These are phyloP conservation scores for Centropyge bicolor DNA, from an alignment of 2,797 vertebrate genomes.

Conservation along the genomic window DNA sequence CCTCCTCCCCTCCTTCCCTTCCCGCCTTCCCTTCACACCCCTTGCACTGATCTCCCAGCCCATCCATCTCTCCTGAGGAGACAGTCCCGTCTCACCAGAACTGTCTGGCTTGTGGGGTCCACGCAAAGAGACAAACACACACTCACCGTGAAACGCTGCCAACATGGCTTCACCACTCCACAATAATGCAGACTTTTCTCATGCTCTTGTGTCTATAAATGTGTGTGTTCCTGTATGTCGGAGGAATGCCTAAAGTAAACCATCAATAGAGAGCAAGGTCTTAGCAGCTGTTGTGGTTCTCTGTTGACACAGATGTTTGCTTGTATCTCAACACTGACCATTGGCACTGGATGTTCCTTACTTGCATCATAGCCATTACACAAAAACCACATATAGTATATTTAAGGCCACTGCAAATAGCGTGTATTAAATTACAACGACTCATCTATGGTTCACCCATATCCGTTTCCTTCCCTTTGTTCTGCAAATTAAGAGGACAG, in stretches of 20 bases:
- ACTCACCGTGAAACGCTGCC: conserved; percentile 44
- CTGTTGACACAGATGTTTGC: conserved; percentile 60
- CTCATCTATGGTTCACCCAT: conserved; percentile 5
- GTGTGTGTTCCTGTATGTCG: conserved; percentile 18
- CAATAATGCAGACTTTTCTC: conserved; percentile 26
- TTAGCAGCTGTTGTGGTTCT: conserved; percentile 44
- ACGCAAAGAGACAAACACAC: conserved; percentile 54
- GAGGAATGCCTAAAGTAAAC: conserved; percentile 63
- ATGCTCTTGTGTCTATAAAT: conserved; percentile 1
- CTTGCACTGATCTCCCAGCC: conserved; percentile 60
- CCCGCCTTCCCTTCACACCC: conserved; percentile 62
- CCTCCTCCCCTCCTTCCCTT: conserved; percentile 37
- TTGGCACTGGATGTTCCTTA: conserved; percentile 7
- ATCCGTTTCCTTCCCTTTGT: not conserved
- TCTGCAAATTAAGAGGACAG: not conserved
- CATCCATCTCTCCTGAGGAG: conserved; percentile 63
- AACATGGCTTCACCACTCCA: conserved; percentile 37
- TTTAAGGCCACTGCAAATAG: conserved; percentile 9
- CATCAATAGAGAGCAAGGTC: conserved; percentile 16
- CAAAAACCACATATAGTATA: conserved; percentile 8
- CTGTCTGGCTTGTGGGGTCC: conserved; percentile 60
- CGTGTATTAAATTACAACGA: conserved; percentile 4
- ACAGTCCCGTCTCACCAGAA: conserved; percentile 54
- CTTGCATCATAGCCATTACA: conserved; percentile 8
- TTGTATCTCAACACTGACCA: conserved; percentile 38